Evolutionary conservation across 2,888 invertebrate genomes (phyloP).

Genomic region (Drosophila pseudotalamancana): DNA sequence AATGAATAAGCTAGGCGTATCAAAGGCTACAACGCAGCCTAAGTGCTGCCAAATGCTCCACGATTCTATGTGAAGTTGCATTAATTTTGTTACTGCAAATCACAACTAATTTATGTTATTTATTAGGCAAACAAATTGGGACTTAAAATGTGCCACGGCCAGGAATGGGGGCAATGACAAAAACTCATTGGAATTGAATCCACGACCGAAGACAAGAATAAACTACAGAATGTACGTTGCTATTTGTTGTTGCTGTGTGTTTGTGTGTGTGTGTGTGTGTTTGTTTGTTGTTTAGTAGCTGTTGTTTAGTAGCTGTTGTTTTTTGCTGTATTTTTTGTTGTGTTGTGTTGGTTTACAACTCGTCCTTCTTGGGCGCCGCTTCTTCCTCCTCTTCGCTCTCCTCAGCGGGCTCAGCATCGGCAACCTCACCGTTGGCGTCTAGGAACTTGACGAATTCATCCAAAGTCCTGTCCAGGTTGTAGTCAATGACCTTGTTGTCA

Average conservation of each 20-base stretch:
- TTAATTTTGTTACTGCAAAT: conserved; percentile 20
- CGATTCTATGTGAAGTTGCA: conserved; percentile 8
- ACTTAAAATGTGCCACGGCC: conserved; percentile 38
- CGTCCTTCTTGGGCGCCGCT: conserved; percentile 83
- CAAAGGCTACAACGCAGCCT: conserved; percentile 22
- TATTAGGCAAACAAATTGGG: conserved; percentile 39
- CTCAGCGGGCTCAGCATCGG: conserved; percentile 84
- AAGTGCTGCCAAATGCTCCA: conserved; percentile 36
- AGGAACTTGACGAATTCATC: conserved; percentile 97
- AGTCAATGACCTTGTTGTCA: conserved; percentile 94
- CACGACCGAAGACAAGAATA: conserved; percentile 55
- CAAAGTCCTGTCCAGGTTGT: conserved; percentile 97
- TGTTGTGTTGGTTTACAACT: conserved; percentile 84
- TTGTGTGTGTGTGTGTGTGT: conserved; percentile 39
- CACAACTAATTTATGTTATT: conserved; percentile 44
- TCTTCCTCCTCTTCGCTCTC: conserved; percentile 79
- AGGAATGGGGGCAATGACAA: conserved; percentile 54
- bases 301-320: conserved; percentile 47
- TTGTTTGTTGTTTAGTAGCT: conserved; percentile 22
- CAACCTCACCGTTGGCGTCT: conserved; percentile 94
- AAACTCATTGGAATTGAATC: conserved; percentile 63
- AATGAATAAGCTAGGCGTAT: conserved; percentile 48
- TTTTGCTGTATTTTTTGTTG: conserved; percentile 43
- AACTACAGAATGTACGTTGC: conserved; percentile 80
- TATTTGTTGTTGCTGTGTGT: conserved; percentile 51